phyloP scores from a whole-genome alignment of 2,113 vertebrate genomes.

The Egretta garzetta region DNA sequence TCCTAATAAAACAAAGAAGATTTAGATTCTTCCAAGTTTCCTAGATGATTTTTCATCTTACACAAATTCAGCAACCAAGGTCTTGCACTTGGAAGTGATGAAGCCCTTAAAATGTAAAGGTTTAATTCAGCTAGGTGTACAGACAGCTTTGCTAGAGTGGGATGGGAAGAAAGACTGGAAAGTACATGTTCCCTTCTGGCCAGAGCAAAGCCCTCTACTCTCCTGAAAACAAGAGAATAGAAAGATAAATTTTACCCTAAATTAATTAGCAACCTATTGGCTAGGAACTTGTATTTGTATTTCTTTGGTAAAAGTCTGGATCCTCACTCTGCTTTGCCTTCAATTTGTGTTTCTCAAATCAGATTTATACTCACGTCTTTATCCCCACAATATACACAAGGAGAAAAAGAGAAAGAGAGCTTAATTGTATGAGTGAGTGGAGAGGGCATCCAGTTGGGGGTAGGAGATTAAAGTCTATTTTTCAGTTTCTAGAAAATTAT shows the following conservation, averaged over 20 bases:
- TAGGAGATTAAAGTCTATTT: background rate
- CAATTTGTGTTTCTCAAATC: background rate
- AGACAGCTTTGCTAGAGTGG: background rate
- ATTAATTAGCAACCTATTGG: background rate
- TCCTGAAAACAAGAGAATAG: background rate
- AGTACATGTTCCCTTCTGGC: background rate
- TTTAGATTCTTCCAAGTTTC: background rate
- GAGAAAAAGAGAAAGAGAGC: background rate
- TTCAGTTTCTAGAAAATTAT: background rate
- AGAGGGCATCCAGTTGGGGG: background rate
- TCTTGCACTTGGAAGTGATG: fast-evolving
- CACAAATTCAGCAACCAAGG: background rate
- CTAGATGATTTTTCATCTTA: background rate
- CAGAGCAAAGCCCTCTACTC: background rate
- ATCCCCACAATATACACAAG: background rate
- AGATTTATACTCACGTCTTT: background rate
- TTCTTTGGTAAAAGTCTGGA: background rate
- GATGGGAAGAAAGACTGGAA: background rate
- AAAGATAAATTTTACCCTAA: background rate
- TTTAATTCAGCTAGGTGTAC: background rate
- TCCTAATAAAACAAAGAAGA: background rate
- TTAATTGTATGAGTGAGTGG: background rate
- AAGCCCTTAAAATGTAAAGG: fast-evolving
- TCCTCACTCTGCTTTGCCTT: background rate
- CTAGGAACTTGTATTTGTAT: background rate